Evolutionary conservation across 2,113 vertebrate species (phyloP).

Genomic region (Phasianus colchicus): DNA sequence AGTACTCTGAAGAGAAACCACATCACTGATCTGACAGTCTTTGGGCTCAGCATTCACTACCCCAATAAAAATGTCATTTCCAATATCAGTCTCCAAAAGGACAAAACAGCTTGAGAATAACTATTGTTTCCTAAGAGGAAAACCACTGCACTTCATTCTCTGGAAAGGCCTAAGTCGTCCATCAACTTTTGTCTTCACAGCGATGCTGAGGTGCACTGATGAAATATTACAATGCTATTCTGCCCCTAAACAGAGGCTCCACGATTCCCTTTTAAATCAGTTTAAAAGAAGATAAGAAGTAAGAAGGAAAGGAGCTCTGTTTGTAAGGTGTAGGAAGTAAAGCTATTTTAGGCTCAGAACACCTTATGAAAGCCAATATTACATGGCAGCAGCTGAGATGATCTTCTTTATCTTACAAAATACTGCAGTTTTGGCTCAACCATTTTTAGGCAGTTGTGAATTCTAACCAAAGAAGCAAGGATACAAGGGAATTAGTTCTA

Average conservation of each 20-base stretch:
- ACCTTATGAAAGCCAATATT: slow-evolving; percentile 50
- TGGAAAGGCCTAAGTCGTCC: not conserved
- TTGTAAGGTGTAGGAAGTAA: slow-evolving; percentile 52
- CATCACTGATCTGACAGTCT: not conserved
- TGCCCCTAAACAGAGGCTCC: slow-evolving; percentile 13
- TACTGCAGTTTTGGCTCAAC: slow-evolving; percentile 18
- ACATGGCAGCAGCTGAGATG: slow-evolving; percentile 42
- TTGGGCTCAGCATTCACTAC: not conserved
- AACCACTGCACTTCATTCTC: not conserved
- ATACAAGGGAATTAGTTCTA: not conserved
- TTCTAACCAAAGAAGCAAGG: not conserved
- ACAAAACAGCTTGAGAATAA: not conserved
- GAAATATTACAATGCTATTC: not conserved
- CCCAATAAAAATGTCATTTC: slow-evolving; percentile 33
- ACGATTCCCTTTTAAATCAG: slow-evolving; percentile 5
- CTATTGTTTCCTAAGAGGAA: not conserved
- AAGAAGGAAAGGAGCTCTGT: slow-evolving; percentile 8
- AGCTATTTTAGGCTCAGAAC: slow-evolving; percentile 49
- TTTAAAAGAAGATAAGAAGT: not conserved
- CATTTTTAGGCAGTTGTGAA: not conserved
- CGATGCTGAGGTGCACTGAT: not conserved
- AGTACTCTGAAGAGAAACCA: slow-evolving; percentile 10
- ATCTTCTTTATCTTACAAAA: slow-evolving; percentile 48
- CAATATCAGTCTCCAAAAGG: not conserved
- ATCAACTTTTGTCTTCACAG: not conserved